Evolutionary conservation across 2,797 vertebrate genomes (phyloP).

Genomic region (Alcedo atthis): DNA sequence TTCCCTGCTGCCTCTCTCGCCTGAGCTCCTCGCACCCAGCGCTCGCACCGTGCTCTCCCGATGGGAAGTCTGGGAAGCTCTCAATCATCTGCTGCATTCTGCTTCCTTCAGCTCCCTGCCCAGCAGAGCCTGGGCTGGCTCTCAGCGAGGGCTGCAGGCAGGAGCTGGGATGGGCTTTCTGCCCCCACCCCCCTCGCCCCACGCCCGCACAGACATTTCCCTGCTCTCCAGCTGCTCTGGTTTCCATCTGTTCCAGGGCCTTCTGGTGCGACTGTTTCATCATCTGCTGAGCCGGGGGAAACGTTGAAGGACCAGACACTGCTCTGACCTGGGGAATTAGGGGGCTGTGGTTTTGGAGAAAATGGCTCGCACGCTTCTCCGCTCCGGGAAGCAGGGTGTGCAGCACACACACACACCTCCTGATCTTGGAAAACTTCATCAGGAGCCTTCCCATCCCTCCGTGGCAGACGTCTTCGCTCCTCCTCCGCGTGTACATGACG

Average conservation of each 20-base stretch:
- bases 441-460: background rate
- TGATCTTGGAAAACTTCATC: background rate
- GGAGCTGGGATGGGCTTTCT: constrained; percentile 17
- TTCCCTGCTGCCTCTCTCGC: background rate
- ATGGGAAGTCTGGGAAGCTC: constrained; percentile 18
- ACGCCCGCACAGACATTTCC: constrained; percentile 14
- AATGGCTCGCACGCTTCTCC: constrained; percentile 21
- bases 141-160: background rate
- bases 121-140: background rate
- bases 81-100: background rate
- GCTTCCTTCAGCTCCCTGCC: constrained; percentile 3
- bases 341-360: constrained; percentile 56
- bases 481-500: rapidly evolving
- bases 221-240: constrained; percentile 70
- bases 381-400: background rate
- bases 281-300: constrained; percentile 49
- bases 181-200: constrained; percentile 21
- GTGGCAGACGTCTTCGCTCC: background rate
- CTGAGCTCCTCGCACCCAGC: background rate
- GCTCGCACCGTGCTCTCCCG: background rate
- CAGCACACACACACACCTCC: background rate
- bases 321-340: constrained; percentile 32
- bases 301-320: constrained; percentile 57
- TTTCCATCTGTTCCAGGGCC: constrained; percentile 66
- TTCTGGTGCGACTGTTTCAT: constrained; percentile 66